Evolutionary conservation across 2,113 vertebrate species (phyloP), one percentile per base, ranked within the genome.

Genomic region (Setophaga kirtlandii): DNA sequence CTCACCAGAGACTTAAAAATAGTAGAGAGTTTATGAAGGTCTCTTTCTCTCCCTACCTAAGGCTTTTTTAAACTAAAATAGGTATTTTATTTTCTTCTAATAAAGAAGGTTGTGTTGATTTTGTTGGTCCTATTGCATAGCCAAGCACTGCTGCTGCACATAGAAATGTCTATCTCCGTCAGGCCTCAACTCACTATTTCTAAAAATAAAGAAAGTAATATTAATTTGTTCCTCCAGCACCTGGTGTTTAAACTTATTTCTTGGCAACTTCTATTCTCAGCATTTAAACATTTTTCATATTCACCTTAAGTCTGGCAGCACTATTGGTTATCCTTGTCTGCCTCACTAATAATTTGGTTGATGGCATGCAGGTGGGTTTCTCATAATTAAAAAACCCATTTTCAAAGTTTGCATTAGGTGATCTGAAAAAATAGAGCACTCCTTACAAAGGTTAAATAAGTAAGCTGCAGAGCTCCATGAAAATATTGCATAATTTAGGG

Each of bases 401-500:
- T 94, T 41, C 75, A 90, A 92, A 95, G 90, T 95, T 96, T 95
- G 93, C 82, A 88, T 87, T 95, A 94, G 85, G 64, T 90, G 90
- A 79, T 74, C 85, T 86, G 83, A 93, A 96, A 87, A 94, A 95
- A 81, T 1, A 93, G 75, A 93, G 55, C 75, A 59, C 85, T 94
- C 60, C 83, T 86, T 70, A 90, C 85, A 94, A 94, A 96, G 95
- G 95, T 92, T 96, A 96, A 95, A 94, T 95, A 96, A 96, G 92
- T 81, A 83, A 86, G 60, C 90, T 90, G 85, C 90, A 95, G 79
- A 96, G 68, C 75, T 86, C 79, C 93, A 81, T 67, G 69, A 96
- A 96, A 96, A 96, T 93, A 96, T 92, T 93, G 96, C 90, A 97
- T 93, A 95, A 95, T 96, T 95, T 92, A 93, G 71, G 76, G 92